These are phyloP conservation scores for Coilia nasus DNA, from an alignment of 2,797 vertebrate genomes.

Conservation along the genomic window DNA sequence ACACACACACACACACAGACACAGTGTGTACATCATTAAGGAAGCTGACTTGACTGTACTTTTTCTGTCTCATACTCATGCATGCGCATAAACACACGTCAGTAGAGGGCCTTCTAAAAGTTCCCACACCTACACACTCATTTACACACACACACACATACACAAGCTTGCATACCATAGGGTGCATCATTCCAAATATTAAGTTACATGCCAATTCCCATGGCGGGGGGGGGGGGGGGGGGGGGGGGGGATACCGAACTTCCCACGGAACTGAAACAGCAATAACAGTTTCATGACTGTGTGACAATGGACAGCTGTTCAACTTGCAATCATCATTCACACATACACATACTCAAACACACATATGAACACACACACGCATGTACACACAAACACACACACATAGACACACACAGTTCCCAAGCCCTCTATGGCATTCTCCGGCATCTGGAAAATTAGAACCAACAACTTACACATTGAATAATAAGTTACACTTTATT, in stretches of 20 bases:
- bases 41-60: background rate
- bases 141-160: background rate
- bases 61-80: background rate
- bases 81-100: background rate
- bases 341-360: background rate
- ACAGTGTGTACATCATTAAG: background rate
- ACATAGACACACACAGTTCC: constrained; percentile 26
- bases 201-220: background rate
- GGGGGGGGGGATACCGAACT: background rate
- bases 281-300: constrained; percentile 42
- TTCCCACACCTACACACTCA: background rate
- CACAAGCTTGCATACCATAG: background rate
- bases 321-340: constrained; percentile 52
- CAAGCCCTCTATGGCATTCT: constrained; percentile 29
- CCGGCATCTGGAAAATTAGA: background rate
- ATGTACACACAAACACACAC: background rate
- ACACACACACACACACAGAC: background rate
- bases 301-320: constrained; percentile 65
- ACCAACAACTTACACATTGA: background rate
- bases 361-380: background rate
- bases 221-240: background rate
- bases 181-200: background rate
- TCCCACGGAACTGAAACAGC: constrained; percentile 27
- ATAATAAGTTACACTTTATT: too few relatives aligned
- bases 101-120: background rate